Evolutionary conservation across 2,888 invertebrate species (phyloP), one percentile per base, ranked within the genome.

Genomic region (Archips xylosteana): DNA sequence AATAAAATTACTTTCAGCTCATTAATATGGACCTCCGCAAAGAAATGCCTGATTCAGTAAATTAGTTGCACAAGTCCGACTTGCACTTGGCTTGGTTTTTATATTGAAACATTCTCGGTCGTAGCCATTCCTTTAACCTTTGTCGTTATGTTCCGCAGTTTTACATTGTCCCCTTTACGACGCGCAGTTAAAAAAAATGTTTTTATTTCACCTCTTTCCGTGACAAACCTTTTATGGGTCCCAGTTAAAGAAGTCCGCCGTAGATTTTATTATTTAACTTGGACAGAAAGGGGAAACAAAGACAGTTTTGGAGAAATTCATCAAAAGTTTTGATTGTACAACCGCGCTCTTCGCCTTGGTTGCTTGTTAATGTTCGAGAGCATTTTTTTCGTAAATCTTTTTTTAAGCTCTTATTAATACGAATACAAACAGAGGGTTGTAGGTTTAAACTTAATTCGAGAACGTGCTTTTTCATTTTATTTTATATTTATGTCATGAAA

Each of bases 321-420:
- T 93, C 91, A 92, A 92, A 94, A 93, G 85, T 94, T 94, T 92
- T 91, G 92, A 93, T 93, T 92, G 88, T 89, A 91, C 92, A 91
- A 90, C 68, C 89, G 89, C 89, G 88, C 83, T 86, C 84, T 86
- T 82, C 81, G 82, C 79, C 81, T 83, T 80, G 84, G 83, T 86
- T 85, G 86, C 86, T 89, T 89, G 86, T 88, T 89, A 91, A 91
- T 91, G 87, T 90, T 88, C 88, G 81, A 82, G 78, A 82, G 79
- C 80, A 79, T 80, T 84, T 81, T 39, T 81, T 82, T 80, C 75
- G 76, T 82, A 81, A 85, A 82, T 84, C 82, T 79, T 82, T 59
- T 67, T 47, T 49, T 60, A 47, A 63, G 47, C 63, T 32, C 57
- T 47, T 63, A 63, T 47, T 47, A 13, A 9, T 63, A 60, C 60